Evolutionary conservation across 2,797 vertebrate genomes (phyloP).

Genomic region (Gallinago nigripennis): DNA sequence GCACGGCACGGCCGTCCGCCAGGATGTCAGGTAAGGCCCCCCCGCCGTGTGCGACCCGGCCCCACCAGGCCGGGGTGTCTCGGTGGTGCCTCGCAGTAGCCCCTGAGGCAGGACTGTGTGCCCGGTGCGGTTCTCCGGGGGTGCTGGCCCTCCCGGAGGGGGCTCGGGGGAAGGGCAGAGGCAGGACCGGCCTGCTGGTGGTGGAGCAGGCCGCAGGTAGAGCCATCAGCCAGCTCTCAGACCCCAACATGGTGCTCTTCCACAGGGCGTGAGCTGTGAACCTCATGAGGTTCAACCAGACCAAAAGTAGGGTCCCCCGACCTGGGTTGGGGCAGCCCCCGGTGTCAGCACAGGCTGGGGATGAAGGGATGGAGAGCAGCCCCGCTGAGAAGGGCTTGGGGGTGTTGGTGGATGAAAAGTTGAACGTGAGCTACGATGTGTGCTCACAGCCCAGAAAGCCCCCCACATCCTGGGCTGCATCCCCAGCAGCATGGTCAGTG

Average conservation of each 20-base stretch:
- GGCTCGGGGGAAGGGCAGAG: neutral
- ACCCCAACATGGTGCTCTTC: too few relatives aligned
- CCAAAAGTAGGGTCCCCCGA: neutral
- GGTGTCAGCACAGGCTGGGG: neutral
- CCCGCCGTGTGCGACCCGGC: too few relatives aligned
- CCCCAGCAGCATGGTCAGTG: too few relatives aligned
- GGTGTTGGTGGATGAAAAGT: neutral
- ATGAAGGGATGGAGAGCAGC: neutral
- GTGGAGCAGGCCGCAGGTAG: too few relatives aligned
- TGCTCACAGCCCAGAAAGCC: too few relatives aligned
- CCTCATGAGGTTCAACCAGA: neutral
- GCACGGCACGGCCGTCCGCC: neutral
- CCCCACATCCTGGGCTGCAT: too few relatives aligned
- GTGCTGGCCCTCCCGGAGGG: neutral
- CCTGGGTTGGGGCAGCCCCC: neutral
- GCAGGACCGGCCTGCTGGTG: neutral
- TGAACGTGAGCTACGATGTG: neutral
- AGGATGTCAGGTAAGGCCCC: slow-evolving; percentile 58
- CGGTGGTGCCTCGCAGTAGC: neutral
- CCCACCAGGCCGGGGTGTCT: neutral
- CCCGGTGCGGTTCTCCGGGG: neutral
- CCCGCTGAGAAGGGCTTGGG: neutral
- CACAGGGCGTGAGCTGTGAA: neutral
- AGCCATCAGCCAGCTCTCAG: too few relatives aligned
- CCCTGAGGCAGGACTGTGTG: neutral